These are phyloP conservation scores for Leucopternis melanops DNA, from an alignment of 2,113 vertebrate species.

Conservation along the genomic window DNA sequence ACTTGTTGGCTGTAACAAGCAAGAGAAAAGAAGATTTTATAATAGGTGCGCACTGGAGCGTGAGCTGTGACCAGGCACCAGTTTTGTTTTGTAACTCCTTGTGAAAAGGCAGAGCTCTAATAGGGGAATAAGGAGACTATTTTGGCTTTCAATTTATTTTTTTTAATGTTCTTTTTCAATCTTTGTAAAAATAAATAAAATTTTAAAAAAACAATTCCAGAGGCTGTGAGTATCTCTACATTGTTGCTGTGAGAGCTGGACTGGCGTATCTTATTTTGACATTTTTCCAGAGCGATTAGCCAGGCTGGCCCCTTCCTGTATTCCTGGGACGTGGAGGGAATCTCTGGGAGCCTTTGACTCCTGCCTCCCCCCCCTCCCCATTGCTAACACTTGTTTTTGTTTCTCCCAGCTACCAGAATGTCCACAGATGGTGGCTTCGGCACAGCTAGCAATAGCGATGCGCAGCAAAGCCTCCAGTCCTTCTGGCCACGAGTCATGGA, in stretches of 20 bases:
- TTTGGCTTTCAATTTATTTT: neutral
- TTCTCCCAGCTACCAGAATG: conserved; percentile 78
- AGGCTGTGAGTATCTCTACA: neutral
- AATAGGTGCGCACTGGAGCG: neutral
- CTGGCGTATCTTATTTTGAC: neutral
- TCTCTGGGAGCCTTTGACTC: neutral
- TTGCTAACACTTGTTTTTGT: neutral
- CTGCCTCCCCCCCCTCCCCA: neutral
- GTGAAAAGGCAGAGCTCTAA: neutral
- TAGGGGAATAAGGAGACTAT: neutral
- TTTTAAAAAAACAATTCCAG: neutral
- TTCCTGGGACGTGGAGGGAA: neutral
- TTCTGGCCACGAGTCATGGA: conserved; percentile 99
- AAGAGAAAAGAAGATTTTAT: neutral
- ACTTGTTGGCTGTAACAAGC: neutral
- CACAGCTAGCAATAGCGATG: conserved; percentile 81
- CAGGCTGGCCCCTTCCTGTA: neutral
- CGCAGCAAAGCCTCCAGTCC: conserved; percentile 95
- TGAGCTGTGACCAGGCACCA: neutral
- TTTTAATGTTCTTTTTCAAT: neutral
- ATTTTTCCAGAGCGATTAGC: neutral
- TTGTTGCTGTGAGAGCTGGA: neutral
- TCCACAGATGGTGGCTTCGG: conserved; percentile 89
- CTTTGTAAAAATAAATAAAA: neutral
- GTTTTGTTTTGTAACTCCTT: neutral